These are phyloP conservation scores for Myopa tessellatipennis DNA, from an alignment of 2,888 invertebrate species.

Conservation along the genomic window DNA sequence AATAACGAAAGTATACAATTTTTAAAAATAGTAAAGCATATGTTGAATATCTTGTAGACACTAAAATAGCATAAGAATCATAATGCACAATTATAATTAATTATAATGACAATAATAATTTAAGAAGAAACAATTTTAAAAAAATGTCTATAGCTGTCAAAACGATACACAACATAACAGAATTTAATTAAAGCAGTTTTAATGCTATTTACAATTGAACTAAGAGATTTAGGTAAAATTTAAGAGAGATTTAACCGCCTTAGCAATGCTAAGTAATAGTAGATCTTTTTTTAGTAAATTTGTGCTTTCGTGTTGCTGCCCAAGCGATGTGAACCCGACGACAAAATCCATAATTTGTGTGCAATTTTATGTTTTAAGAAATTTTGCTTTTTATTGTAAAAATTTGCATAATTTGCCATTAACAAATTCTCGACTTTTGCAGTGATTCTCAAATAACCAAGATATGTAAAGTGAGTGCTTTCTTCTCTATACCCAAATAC, in stretches of 20 bases:
- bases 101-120: background rate
- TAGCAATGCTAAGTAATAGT: too few relatives aligned
- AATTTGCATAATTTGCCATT: too few relatives aligned
- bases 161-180: slow-evolving; percentile 51
- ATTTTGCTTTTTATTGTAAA: too few relatives aligned
- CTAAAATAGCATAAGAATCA: background rate
- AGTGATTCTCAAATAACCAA: background rate
- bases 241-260: too few relatives aligned
- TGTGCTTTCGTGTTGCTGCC: too few relatives aligned
- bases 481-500: too few relatives aligned
- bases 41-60: slow-evolving; percentile 24
- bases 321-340: too few relatives aligned
- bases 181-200: slow-evolving; percentile 47
- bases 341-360: too few relatives aligned
- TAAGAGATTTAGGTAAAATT: slow-evolving; percentile 1
- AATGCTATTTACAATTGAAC: slow-evolving; percentile 46
- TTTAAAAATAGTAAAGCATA: slow-evolving; percentile 38
- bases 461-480: background rate
- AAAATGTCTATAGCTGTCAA: background rate
- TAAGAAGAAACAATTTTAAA: slow-evolving; percentile 9
- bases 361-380: too few relatives aligned
- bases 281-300: too few relatives aligned
- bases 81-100: background rate
- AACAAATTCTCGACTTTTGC: too few relatives aligned
- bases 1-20: slow-evolving; percentile 39